Evolutionary conservation across 2,113 vertebrate species (phyloP).

Genomic region (Zosterops japonicus): DNA sequence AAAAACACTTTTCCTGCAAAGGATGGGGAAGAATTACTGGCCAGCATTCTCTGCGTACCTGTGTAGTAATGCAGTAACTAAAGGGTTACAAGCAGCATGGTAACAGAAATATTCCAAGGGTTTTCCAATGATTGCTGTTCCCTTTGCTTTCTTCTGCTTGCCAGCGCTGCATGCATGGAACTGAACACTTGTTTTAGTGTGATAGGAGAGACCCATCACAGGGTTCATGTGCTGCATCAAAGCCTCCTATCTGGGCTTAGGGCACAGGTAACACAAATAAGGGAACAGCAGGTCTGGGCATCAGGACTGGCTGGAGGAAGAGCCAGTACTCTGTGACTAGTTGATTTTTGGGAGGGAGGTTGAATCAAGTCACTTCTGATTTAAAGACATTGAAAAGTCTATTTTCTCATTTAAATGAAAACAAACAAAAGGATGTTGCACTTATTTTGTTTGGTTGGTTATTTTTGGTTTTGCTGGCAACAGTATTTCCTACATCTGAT

Average conservation of each 20-base stretch:
- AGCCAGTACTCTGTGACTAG: background rate
- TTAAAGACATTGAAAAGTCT: background rate
- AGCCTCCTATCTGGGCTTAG: background rate
- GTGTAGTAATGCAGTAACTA: background rate
- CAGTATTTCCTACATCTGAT: background rate
- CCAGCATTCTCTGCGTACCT: background rate
- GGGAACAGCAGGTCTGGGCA: background rate
- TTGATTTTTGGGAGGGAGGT: background rate
- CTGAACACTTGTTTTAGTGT: fast-evolving
- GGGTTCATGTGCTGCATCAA: background rate
- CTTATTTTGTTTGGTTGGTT: too few species aligned
- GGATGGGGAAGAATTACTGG: background rate
- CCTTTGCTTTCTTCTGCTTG: background rate
- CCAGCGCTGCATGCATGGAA: background rate
- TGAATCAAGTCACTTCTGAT: background rate
- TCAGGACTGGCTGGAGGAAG: background rate
- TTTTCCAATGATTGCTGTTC: background rate
- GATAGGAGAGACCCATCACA: background rate
- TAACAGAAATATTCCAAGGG: background rate
- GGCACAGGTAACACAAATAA: background rate
- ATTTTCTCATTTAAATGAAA: background rate
- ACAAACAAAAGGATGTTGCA: background rate
- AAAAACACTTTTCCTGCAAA: background rate
- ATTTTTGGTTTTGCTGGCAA: background rate
- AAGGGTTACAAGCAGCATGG: background rate